A percentile compares a stretch with the other conserved stretches of the same genome.
Evolutionary conservation across 2,113 vertebrate species (phyloP).

Genomic region (Mobula birostris): DNA sequence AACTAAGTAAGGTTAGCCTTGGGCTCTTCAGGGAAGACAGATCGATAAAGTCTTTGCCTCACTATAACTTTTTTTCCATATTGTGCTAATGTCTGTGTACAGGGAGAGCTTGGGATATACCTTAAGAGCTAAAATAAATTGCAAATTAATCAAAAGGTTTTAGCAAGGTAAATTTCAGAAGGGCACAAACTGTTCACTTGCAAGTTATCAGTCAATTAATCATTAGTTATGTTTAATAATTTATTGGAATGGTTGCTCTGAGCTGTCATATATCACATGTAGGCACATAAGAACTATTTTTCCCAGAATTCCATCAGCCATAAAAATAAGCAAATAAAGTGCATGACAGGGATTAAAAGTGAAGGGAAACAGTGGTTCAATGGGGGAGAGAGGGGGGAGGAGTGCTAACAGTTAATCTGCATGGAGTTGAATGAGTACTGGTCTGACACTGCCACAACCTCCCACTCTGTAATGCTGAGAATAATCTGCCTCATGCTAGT

Average conservation of each 20-base stretch:
- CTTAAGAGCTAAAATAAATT: neutral
- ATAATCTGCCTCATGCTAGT: neutral
- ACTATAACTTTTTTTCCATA: neutral
- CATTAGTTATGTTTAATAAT: constrained; percentile 8
- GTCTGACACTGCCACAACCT: neutral
- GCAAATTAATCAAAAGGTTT: neutral
- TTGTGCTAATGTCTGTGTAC: neutral
- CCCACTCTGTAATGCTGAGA: neutral
- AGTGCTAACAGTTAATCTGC: neutral
- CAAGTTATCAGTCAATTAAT: neutral
- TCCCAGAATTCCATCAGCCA: neutral
- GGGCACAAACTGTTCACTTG: neutral
- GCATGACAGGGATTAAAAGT: neutral
- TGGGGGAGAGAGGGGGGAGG: neutral
- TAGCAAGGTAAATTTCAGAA: neutral
- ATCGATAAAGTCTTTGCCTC: neutral
- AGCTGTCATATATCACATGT: constrained; percentile 1
- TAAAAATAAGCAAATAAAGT: constrained; percentile 8
- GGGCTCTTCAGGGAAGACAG: neutral
- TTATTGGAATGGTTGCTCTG: neutral
- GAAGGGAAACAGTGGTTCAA: neutral
- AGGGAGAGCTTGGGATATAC: neutral
- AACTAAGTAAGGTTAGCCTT: neutral
- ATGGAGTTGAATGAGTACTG: neutral
- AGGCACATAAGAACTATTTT: neutral